phyloP scores from a whole-genome alignment of 2,888 invertebrate species.

The Seladonia tumulorum region DNA sequence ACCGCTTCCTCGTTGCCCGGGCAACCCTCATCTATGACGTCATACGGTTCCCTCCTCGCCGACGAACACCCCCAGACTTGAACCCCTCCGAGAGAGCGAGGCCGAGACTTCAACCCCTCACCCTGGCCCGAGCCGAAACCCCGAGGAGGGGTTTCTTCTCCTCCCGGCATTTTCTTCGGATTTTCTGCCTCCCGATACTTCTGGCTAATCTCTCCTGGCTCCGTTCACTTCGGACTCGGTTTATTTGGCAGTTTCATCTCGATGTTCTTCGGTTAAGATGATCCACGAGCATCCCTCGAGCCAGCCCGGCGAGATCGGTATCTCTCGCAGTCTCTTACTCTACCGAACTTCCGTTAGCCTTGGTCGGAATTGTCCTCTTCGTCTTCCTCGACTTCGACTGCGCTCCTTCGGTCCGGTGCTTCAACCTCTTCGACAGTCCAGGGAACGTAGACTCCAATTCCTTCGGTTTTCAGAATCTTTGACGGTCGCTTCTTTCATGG shows the following conservation, averaged over 20 bases:
- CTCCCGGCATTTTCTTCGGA: not conserved
- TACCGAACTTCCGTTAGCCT: not conserved
- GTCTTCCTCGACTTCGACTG: not conserved
- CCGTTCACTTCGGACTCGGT: not conserved
- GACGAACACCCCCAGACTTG: constrained; percentile 6
- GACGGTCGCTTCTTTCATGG: too few relatives aligned
- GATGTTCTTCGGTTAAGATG: not conserved
- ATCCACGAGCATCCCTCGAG: not conserved
- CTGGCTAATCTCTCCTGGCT: not conserved
- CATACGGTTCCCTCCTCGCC: constrained; percentile 58
- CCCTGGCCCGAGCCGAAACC: not conserved
- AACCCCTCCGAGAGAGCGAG: not conserved
- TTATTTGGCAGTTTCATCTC: not conserved
- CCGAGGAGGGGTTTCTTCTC: too few relatives aligned
- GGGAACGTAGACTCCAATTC: not conserved
- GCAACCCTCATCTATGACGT: constrained; percentile 81
- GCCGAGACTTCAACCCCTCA: not conserved
- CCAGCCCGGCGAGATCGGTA: not conserved
- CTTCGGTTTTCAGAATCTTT: not conserved
- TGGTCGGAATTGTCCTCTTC: not conserved
- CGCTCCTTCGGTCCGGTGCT: not conserved
- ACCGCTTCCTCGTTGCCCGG: constrained; percentile 79
- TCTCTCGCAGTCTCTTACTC: not conserved
- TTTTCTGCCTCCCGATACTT: not conserved
- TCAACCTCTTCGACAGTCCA: not conserved